phyloP scores from a whole-genome alignment of 2,888 invertebrate species.

The Baronia brevicornis region DNA sequence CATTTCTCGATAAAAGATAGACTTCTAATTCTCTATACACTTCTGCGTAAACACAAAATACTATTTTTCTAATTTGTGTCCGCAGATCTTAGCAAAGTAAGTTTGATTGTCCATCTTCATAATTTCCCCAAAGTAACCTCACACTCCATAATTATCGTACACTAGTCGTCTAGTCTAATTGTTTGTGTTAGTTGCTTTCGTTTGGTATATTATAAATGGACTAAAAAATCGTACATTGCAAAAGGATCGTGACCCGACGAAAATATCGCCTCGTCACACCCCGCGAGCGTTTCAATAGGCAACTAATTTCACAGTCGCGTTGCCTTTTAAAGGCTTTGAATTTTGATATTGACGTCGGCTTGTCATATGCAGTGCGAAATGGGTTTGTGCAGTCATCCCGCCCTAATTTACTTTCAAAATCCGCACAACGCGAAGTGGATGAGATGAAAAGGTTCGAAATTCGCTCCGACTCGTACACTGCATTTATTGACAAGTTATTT shows the following conservation, averaged over 20 bases:
- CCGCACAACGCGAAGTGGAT: conserved; percentile 1
- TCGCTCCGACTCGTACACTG: not conserved
- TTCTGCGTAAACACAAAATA: no score
- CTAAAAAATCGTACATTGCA: conserved; percentile 4
- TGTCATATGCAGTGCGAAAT: conserved; percentile 23
- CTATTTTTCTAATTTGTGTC: no score
- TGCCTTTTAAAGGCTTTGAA: conserved; percentile 48
- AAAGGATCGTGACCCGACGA: conserved; percentile 15
- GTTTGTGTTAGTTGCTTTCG: no score
- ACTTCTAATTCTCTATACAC: no score
- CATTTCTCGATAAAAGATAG: no score
- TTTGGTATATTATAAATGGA: not conserved
- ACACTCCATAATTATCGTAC: no score
- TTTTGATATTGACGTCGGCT: conserved; percentile 45
- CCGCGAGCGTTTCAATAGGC: conserved; percentile 38
- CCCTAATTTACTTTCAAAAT: conserved; percentile 5
- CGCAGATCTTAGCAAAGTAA: no score
- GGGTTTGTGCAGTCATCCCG: conserved; percentile 22
- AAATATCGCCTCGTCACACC: conserved; percentile 30
- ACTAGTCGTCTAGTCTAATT: no score
- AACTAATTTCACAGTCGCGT: conserved; percentile 57
- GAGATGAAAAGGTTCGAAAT: not conserved
- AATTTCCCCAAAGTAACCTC: no score
- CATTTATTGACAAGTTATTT: not conserved
- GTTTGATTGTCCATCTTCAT: no score